Conservation (phyloP, 1,140 invertebrate species). For the Aphaenogaster ashmeadi region DNA sequence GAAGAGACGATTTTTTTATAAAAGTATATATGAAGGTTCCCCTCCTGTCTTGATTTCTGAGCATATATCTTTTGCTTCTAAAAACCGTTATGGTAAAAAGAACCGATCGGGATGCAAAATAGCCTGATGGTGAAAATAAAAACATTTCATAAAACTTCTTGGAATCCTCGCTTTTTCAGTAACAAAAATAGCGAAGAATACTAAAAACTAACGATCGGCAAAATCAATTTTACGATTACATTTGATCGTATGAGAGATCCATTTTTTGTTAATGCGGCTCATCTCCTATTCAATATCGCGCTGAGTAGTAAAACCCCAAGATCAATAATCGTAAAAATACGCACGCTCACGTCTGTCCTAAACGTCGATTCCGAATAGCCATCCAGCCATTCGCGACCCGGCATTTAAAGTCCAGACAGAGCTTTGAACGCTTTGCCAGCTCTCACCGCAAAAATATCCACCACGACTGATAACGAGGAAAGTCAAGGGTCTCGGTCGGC, state of each 20-base stretch:
- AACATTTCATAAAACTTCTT: neutral
- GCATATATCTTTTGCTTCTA: neutral
- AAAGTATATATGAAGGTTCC: neutral
- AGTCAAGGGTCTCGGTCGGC: conserved; percentile 2
- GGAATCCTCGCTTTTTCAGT: neutral
- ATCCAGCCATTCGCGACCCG: neutral
- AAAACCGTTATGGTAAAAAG: neutral
- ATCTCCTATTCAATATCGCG: conserved; percentile 3
- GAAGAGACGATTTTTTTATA: neutral
- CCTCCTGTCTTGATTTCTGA: neutral
- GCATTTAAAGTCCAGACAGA: conserved; percentile 9
- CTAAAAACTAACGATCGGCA: neutral
- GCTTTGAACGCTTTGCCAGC: neutral
- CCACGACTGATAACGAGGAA: conserved; percentile 40
- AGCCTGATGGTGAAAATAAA: neutral
- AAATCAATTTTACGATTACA: neutral
- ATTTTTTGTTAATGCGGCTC: conserved; percentile 1
- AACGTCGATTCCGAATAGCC: conserved; percentile 39
- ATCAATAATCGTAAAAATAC: conserved; percentile 29
- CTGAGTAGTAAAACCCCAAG: neutral
- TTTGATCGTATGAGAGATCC: neutral
- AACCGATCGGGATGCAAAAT: neutral
- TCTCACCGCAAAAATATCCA: conserved; percentile 44
- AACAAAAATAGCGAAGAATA: neutral
- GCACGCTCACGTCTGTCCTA: neutral